Percentiles rank a stretch among this genome's conserved stretches.
Evolutionary conservation across 2,797 vertebrate genomes (phyloP).

Genomic region (Fundulus diaphanus): DNA sequence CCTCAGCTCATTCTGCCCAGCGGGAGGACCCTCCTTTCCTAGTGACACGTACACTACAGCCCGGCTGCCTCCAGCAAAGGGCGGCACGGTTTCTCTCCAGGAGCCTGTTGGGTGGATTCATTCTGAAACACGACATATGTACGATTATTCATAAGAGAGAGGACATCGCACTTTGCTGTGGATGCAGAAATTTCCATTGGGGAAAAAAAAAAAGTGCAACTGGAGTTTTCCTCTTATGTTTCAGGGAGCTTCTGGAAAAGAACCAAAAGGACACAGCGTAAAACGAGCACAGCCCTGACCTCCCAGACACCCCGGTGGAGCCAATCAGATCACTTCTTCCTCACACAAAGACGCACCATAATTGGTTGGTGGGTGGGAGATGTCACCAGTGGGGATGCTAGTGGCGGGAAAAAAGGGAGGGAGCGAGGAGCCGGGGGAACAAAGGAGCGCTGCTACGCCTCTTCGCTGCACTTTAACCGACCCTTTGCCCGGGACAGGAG

Average conservation of each 20-base stretch:
- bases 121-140: constrained; percentile 59
- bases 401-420: constrained; percentile 67
- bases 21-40: constrained; percentile 50
- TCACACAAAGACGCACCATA: constrained; percentile 31
- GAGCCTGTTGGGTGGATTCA: constrained; percentile 28
- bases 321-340: constrained; percentile 62
- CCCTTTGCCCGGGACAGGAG: constrained; percentile 59
- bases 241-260: constrained; percentile 55
- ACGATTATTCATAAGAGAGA: constrained; percentile 45
- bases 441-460: constrained; percentile 32
- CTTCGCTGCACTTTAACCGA: constrained; percentile 63
- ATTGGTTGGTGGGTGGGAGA: constrained; percentile 62
- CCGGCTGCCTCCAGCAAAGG: constrained; percentile 30
- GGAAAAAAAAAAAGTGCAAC: not conserved
- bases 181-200: not conserved
- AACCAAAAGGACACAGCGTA: constrained; percentile 70
- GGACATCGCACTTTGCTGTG: constrained; percentile 31
- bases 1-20: constrained; percentile 61
- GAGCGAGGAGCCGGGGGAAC: not conserved
- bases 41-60: constrained; percentile 52
- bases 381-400: constrained; percentile 39
- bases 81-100: constrained; percentile 33
- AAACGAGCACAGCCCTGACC: constrained; percentile 71
- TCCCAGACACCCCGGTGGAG: constrained; percentile 59
- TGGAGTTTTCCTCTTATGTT: constrained; percentile 35